Evolutionary conservation across 2,113 vertebrate genomes (phyloP).

Genomic region (Syngnathus typhle): DNA sequence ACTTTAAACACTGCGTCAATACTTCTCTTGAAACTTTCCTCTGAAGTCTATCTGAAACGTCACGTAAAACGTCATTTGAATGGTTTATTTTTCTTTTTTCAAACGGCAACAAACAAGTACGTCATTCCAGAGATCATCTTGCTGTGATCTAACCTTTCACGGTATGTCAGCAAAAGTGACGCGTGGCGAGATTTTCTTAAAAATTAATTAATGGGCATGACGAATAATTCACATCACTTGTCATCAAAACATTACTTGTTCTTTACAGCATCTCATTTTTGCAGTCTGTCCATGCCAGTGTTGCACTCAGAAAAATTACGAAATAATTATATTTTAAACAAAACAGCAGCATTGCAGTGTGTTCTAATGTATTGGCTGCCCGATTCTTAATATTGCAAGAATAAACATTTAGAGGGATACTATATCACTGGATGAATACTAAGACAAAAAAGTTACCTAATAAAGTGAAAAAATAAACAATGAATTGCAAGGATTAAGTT

Average conservation of each 20-base stretch:
- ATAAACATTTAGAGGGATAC: too few relatives aligned
- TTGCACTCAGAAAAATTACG: not conserved
- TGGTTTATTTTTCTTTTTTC: not conserved
- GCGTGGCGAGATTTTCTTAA: not conserved
- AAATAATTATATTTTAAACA: not conserved
- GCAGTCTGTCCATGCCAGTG: not conserved
- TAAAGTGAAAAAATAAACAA: too few relatives aligned
- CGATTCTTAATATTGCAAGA: too few relatives aligned
- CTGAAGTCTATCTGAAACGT: not conserved
- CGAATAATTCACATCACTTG: not conserved
- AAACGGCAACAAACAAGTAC: not conserved
- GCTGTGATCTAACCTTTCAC: conserved; percentile 8
- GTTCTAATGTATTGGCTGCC: too few relatives aligned
- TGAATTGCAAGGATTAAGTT: too few relatives aligned
- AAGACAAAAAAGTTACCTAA: too few relatives aligned
- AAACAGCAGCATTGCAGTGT: not conserved
- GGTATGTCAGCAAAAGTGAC: conserved; percentile 38
- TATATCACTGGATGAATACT: too few relatives aligned
- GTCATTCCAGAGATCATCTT: not conserved
- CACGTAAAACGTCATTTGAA: not conserved
- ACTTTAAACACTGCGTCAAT: too few relatives aligned
- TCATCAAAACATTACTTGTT: not conserved
- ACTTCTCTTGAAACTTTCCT: too few relatives aligned
- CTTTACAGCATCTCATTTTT: not conserved
- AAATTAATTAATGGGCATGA: not conserved